Percentiles rank a stretch among this genome's conserved stretches.
phyloP scores from a whole-genome alignment of 2,888 invertebrate species.

The Amaurobius ferox region DNA sequence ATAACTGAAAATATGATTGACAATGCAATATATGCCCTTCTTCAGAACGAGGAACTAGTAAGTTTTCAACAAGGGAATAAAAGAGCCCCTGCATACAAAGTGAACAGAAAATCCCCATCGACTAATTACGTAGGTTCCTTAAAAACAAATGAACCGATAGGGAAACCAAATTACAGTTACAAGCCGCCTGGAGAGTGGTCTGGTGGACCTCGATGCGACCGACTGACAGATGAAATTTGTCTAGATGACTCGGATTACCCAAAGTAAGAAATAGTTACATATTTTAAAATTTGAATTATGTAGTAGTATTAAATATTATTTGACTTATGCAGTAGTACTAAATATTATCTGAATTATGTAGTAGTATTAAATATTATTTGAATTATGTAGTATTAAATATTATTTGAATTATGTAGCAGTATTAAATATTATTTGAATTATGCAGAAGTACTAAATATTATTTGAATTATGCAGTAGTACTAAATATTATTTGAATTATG shows the following conservation, averaged over 20 bases:
- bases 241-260: slow-evolving; percentile 86
- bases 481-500: no score
- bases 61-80: not conserved
- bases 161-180: not conserved
- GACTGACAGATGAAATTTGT: slow-evolving; percentile 80
- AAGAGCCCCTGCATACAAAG: not conserved
- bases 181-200: slow-evolving; percentile 50
- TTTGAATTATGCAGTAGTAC: no score
- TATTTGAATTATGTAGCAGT: no score
- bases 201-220: slow-evolving; percentile 74
- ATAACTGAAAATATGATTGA: slow-evolving; percentile 47
- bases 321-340: no score
- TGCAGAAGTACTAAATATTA: no score
- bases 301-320: no score
- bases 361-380: no score
- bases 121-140: slow-evolving; percentile 57
- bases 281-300: no score
- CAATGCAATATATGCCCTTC: slow-evolving; percentile 35
- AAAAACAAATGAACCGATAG: slow-evolving; percentile 29
- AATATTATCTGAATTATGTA: no score
- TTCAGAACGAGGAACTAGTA: slow-evolving; percentile 48
- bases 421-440: no score
- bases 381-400: no score
- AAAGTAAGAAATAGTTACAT: no score
- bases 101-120: slow-evolving; percentile 49